A percentile compares a stretch with the other conserved stretches of the same genome.
Evolutionary conservation across 2,888 invertebrate genomes (phyloP).

Genomic region (Nemapogon koenigi): DNA sequence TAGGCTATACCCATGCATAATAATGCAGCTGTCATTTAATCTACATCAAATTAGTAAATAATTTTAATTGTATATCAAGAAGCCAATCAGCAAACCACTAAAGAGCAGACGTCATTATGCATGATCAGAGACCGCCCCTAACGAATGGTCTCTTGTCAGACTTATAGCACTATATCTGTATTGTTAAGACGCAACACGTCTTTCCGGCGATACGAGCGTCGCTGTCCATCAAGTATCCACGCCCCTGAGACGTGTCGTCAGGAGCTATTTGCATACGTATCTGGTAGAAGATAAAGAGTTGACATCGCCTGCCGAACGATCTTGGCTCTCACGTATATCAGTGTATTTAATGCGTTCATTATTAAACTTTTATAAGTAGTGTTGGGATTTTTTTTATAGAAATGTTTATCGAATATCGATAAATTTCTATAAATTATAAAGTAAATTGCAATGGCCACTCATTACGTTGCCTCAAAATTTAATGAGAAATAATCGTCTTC

Average conservation of each 20-base stretch:
- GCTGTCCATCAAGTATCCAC: conserved; percentile 55
- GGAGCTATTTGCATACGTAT: conserved; percentile 61
- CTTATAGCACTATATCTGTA: conserved; percentile 16
- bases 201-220: conserved; percentile 32
- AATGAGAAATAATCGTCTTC: no score
- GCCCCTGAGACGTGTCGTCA: conserved; percentile 56
- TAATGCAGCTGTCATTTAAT: no score
- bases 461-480: no score
- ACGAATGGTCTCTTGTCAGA: conserved; percentile 26
- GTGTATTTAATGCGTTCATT: conserved; percentile 56
- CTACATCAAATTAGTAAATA: no score
- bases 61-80: no score
- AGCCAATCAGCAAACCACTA: no score
- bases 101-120: no score
- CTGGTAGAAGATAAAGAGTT: conserved; percentile 29
- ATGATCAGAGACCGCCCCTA: conserved; percentile 42
- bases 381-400: conserved; percentile 18
- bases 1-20: no score
- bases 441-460: no score
- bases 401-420: conserved; percentile 6
- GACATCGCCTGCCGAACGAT: conserved; percentile 37
- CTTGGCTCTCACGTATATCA: conserved; percentile 50
- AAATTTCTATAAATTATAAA: not conserved
- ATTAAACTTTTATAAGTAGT: conserved; percentile 38
- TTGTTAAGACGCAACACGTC: conserved; percentile 27